Conservation (phyloP, 2,888 invertebrate genomes). For the Aquatica leii region DNA sequence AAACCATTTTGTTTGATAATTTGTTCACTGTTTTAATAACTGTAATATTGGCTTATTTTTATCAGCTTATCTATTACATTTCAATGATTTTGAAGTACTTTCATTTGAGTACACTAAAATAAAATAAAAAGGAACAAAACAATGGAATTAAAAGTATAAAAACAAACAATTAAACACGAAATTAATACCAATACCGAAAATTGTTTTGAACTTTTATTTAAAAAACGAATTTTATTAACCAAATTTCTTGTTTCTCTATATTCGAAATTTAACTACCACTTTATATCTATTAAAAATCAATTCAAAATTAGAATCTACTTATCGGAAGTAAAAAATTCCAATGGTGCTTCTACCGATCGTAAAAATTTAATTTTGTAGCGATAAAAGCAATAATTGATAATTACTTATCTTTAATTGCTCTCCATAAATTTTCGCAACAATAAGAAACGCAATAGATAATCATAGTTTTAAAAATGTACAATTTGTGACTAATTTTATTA, state of each 20-base stretch:
- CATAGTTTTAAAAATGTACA: constrained; percentile 12
- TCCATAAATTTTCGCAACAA: constrained; percentile 48
- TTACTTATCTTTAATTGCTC: constrained; percentile 54
- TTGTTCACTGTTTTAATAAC: too few species aligned
- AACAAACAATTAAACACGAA: neutral
- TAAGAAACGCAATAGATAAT: constrained; percentile 22
- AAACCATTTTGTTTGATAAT: too few species aligned
- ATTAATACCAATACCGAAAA: neutral
- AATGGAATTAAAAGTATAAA: neutral
- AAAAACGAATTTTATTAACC: constrained; percentile 2
- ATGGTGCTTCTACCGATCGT: constrained; percentile 6
- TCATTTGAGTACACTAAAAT: too few species aligned
- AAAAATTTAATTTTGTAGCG: constrained; percentile 26
- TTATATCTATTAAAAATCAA: constrained; percentile 19
- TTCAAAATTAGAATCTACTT: constrained; percentile 23
- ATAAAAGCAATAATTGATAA: constrained; percentile 52
- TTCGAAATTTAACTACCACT: neutral
- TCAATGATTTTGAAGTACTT: too few species aligned
- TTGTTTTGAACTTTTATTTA: constrained; percentile 1
- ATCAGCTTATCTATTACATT: too few species aligned
- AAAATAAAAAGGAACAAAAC: too few species aligned
- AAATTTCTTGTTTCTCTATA: constrained; percentile 8
- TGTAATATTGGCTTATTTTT: too few species aligned
- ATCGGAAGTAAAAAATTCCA: constrained; percentile 24
- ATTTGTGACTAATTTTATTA: constrained; percentile 13